Conservation (phyloP, 2,888 invertebrate genomes). For the Siphonodentalium dalli region DNA sequence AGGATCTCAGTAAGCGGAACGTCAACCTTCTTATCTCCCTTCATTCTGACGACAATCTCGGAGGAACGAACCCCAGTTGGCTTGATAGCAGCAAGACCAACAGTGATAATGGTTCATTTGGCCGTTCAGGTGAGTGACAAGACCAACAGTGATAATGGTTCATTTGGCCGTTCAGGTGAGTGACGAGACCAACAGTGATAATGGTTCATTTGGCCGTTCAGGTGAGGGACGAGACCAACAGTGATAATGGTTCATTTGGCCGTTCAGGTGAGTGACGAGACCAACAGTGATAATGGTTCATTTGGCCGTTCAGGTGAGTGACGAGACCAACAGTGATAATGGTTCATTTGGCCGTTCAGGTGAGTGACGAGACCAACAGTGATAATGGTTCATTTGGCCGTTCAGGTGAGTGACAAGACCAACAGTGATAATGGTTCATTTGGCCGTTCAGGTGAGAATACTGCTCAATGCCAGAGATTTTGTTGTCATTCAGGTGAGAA, state of each 20-base stretch:
- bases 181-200: conserved; percentile 50
- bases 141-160: conserved; percentile 52
- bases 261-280: too few relatives aligned
- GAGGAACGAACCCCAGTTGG: conserved; percentile 46
- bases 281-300: conserved; percentile 52
- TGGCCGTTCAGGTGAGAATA: conserved; percentile 46
- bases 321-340: conserved; percentile 53
- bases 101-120: conserved; percentile 51
- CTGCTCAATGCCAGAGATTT: too few relatives aligned
- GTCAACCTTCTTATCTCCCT: conserved; percentile 53
- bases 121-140: conserved; percentile 41
- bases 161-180: conserved; percentile 43
- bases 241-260: too few relatives aligned
- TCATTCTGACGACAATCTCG: conserved; percentile 50
- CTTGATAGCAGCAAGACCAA: conserved; percentile 49
- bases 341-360: conserved; percentile 48
- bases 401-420: conserved; percentile 46
- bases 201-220: conserved; percentile 46
- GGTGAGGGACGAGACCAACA: too few relatives aligned
- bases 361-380: conserved; percentile 44
- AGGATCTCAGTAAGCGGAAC: conserved; percentile 45
- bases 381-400: conserved; percentile 49
- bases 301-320: conserved; percentile 40
- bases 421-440: conserved; percentile 52
- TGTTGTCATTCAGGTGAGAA: too few relatives aligned